Percentiles rank a stretch among this genome's conserved stretches.
phyloP scores from a whole-genome alignment of 2,888 invertebrate genomes.

The Augiades crinisus region DNA sequence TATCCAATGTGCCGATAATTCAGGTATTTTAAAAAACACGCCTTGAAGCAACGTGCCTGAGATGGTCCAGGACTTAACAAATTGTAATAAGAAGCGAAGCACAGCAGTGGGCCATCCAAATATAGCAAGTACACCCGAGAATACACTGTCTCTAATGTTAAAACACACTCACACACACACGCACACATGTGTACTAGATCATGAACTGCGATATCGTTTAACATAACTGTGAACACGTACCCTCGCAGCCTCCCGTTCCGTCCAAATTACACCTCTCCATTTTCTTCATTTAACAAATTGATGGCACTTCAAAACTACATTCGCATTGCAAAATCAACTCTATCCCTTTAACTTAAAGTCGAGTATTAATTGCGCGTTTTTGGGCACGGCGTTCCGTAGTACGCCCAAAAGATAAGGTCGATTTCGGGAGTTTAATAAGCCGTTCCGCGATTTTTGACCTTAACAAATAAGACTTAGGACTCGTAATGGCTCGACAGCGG shows the following conservation, averaged over 20 bases:
- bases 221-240: slow-evolving; percentile 55
- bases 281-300: slow-evolving; percentile 81
- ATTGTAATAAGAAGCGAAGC: too few relatives aligned
- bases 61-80: too few relatives aligned
- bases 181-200: slow-evolving; percentile 35
- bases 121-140: too few relatives aligned
- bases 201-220: slow-evolving; percentile 41
- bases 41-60: too few relatives aligned
- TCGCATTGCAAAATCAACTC: slow-evolving; percentile 43
- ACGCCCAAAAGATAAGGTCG: slow-evolving; percentile 76
- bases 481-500: slow-evolving; percentile 52
- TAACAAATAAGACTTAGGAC: slow-evolving; percentile 56
- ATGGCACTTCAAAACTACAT: slow-evolving; percentile 49
- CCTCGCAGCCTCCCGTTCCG: slow-evolving; percentile 49
- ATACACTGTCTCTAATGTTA: too few relatives aligned
- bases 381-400: slow-evolving; percentile 47
- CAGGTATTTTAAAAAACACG: too few relatives aligned
- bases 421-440: slow-evolving; percentile 53
- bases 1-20: too few relatives aligned
- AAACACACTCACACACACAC: background rate
- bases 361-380: slow-evolving; percentile 42
- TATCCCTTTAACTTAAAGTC: slow-evolving; percentile 44
- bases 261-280: slow-evolving; percentile 71
- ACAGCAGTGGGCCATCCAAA: too few relatives aligned
- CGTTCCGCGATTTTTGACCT: slow-evolving; percentile 64